Base-by-base conservation (phyloP, 2,888 invertebrate genomes). In the Diaprepes abbreviatus region DNA sequence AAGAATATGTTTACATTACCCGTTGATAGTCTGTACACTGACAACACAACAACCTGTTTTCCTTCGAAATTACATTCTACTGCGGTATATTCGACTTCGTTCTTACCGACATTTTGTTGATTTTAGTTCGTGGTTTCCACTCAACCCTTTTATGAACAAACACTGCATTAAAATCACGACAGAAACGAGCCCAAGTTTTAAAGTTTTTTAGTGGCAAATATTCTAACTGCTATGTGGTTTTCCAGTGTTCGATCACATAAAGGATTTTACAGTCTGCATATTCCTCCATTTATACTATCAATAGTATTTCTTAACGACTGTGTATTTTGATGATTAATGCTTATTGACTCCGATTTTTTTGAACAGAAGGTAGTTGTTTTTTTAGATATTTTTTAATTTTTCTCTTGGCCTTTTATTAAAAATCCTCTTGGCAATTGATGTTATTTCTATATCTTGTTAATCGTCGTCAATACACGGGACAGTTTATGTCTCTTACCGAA, bases 391-490 rank as follows among this genome's bases (percentile, higher is more conserved):
- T 31, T 31, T 31, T 31, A 6, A 31, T 31, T 31, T 31, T 31
- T 2, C 31, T 6, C 31, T 31, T 31, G 31, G n/a, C n/a, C n/a
- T n/a, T 40, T 10, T 50, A 21, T 50, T 7, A 50, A 50, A 50
- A 50, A 50, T 12, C 17, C 9, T 31, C 31, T 9, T 50, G 10
- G 17, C 17, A 50, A n/a, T 50, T 50, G 6, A 50, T 50, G 6
- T 7, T 50, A 7, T 17, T 14, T n/a, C 17, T 50, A 24, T 10
- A 50, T 21, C 24, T 50, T 6, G n/a, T 19, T 3, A 50, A 6
- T 12, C 50, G 6, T 50, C 24, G n/a, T 21, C 9, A 12, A 19
- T 55, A 55, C n/a, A 55, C 55, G 4, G 40, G 58, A 12, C 58
- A 58, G 3, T 58, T 16, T 38, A n/a, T 12, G 16, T 58, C 58